These are phyloP conservation scores for Synanthedon tipuliformis DNA, from an alignment of 2,888 invertebrate genomes.

Conservation along the genomic window DNA sequence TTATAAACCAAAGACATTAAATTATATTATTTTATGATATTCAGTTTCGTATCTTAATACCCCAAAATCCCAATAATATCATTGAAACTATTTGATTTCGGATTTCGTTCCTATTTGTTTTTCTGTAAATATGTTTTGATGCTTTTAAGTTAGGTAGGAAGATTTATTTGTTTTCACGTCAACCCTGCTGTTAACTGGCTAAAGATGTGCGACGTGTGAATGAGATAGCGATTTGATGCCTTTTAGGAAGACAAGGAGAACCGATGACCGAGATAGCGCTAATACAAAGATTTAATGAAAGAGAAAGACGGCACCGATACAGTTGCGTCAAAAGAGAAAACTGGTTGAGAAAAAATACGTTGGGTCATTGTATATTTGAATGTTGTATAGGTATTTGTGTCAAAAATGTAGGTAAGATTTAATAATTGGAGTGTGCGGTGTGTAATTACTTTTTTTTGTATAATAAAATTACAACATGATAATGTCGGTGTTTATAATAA, in stretches of 20 bases:
- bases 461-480: not conserved
- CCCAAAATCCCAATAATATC: too few species aligned
- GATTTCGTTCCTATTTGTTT: too few species aligned
- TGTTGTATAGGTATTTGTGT: not conserved
- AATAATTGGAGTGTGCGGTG: not conserved
- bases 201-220: conserved; percentile 12
- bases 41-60: too few species aligned
- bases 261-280: conserved; percentile 14
- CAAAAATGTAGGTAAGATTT: not conserved
- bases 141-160: not conserved
- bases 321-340: conserved; percentile 21
- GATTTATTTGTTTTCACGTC: conserved; percentile 1
- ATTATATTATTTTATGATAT: too few species aligned
- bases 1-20: too few species aligned
- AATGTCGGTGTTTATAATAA: not conserved
- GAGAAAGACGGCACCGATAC: conserved; percentile 11
- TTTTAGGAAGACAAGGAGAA: conserved; percentile 5
- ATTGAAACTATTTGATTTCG: too few species aligned
- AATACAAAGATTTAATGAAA: not conserved
- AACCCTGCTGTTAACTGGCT: conserved; percentile 4
- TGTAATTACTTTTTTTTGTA: not conserved
- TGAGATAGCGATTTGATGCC: conserved; percentile 15
- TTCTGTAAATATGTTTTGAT: not conserved
- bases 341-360: conserved; percentile 18
- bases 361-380: conserved; percentile 7